phyloP scores from a whole-genome alignment of 2,113 vertebrate species.

The Ifrita kowaldi region DNA sequence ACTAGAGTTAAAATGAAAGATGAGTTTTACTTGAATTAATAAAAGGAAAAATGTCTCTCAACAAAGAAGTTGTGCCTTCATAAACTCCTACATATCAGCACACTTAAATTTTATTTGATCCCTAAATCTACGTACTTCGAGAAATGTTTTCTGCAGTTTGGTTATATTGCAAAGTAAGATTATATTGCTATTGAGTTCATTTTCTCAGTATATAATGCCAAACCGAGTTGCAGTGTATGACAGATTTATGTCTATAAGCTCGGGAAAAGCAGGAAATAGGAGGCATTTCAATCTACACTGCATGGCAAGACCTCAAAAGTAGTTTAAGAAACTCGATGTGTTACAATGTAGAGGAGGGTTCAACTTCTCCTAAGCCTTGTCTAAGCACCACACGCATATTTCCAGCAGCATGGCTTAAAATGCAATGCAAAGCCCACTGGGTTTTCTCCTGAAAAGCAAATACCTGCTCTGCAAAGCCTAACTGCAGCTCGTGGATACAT shows the following conservation, averaged over 20 bases:
- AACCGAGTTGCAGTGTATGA: constrained; percentile 66
- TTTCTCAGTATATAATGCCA: constrained; percentile 72
- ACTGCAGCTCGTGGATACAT: constrained; percentile 28
- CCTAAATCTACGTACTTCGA: constrained; percentile 64
- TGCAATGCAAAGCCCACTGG: not conserved
- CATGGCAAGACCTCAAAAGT: constrained; percentile 22
- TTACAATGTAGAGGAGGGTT: not conserved
- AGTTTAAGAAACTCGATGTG: constrained; percentile 31
- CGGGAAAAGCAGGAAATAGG: constrained; percentile 65
- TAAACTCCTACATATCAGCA: constrained; percentile 71
- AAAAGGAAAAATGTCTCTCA: constrained; percentile 71
- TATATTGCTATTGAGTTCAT: constrained; percentile 75
- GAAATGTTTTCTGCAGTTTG: constrained; percentile 69
- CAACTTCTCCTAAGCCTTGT: not conserved
- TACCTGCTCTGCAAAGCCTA: not conserved
- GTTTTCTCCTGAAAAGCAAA: constrained; percentile 39
- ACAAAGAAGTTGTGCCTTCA: constrained; percentile 70
- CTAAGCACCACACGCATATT: not conserved
- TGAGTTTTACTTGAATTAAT: constrained; percentile 70
- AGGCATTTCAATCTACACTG: constrained; percentile 63
- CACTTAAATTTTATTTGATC: constrained; percentile 77
- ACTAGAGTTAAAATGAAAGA: constrained; percentile 53
- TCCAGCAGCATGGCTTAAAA: constrained; percentile 20
- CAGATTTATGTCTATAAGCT: constrained; percentile 73
- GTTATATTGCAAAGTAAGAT: constrained; percentile 77